Evolutionary conservation across 2,797 vertebrate species (phyloP).

Genomic region (Malurus splendens): DNA sequence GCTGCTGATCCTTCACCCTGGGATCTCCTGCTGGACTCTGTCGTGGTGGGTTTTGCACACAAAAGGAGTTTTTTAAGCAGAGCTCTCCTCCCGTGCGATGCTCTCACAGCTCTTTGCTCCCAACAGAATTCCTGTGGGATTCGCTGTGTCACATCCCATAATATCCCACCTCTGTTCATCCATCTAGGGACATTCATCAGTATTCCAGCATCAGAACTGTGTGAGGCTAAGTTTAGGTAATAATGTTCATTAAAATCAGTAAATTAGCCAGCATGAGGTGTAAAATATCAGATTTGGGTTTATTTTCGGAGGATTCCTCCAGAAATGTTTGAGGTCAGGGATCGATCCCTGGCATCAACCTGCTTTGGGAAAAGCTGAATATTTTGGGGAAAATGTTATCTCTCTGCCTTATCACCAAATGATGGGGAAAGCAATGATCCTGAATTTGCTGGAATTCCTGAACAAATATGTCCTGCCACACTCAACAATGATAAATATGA

Average conservation of each 20-base stretch:
- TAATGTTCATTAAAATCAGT: neutral
- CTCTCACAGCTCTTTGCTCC: neutral
- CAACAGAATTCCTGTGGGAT: accelerated
- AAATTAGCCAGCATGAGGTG: neutral
- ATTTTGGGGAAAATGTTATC: neutral
- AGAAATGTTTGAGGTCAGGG: neutral
- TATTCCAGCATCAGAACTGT: accelerated
- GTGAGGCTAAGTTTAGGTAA: neutral
- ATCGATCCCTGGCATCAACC: neutral
- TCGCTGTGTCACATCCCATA: accelerated
- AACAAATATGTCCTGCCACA: neutral
- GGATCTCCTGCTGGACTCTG: neutral
- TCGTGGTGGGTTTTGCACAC: neutral
- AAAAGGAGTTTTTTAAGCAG: neutral
- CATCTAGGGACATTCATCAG: neutral
- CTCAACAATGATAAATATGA: neutral
- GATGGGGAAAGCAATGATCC: neutral
- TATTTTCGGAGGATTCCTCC: neutral
- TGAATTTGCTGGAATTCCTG: neutral
- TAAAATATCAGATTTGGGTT: neutral
- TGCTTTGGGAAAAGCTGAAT: neutral
- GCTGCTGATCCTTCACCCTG: neutral
- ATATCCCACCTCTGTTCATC: accelerated
- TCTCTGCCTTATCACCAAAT: neutral
- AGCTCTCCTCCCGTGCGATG: neutral